Evolutionary conservation across 2,888 invertebrate species (phyloP).

Genomic region (Monoplex corrugatus): DNA sequence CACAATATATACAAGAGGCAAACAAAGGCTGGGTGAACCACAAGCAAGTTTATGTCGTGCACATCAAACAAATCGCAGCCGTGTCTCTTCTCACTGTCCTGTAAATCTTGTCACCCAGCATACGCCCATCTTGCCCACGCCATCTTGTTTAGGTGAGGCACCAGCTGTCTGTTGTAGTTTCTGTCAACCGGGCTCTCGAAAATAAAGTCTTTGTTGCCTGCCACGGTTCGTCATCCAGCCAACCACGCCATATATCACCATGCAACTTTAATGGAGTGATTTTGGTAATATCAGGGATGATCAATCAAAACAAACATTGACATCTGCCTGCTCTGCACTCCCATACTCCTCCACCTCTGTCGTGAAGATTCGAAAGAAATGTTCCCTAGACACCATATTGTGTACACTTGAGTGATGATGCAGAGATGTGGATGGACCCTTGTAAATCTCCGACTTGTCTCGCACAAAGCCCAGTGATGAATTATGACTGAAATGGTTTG

Average conservation of each 20-base stretch:
- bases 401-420: constrained; percentile 30
- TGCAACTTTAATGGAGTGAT: no score
- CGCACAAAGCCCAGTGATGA: no score
- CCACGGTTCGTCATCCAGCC: neutral
- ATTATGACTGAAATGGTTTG: no score
- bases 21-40: neutral
- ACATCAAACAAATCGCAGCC: neutral
- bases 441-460: constrained; percentile 35
- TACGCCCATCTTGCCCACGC: constrained; percentile 40
- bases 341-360: neutral
- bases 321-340: constrained; percentile 40
- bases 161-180: constrained; percentile 29
- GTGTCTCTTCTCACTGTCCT: neutral
- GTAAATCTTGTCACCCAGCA: constrained; percentile 43
- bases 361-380: constrained; percentile 18
- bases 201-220: constrained; percentile 46
- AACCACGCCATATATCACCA: no score
- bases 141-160: constrained; percentile 43
- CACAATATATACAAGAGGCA: neutral
- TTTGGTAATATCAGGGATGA: constrained; percentile 38
- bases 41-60: neutral
- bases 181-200: constrained; percentile 34
- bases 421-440: constrained; percentile 24
- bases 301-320: constrained; percentile 44
- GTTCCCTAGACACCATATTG: neutral